A percentile compares a stretch with the other conserved stretches of the same genome.
Conservation (phyloP, 2,113 vertebrate species). For the Percina caprodes region DNA sequence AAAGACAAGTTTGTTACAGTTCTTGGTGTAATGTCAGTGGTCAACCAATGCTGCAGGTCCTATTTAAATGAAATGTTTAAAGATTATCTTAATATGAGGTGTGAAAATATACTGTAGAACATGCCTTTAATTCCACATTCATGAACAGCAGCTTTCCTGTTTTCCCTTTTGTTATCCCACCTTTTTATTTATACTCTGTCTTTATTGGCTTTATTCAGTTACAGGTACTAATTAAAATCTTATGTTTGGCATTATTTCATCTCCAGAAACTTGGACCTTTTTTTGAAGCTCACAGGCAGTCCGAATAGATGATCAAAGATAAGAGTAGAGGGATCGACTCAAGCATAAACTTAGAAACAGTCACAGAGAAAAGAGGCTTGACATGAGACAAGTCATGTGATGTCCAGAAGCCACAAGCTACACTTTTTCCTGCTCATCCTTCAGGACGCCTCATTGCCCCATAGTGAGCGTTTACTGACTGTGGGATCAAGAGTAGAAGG, state of each 20-base stretch:
- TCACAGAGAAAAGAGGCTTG: background rate
- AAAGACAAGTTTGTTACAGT: background rate
- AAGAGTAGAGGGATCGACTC: background rate
- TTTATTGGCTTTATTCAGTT: background rate
- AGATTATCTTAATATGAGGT: background rate
- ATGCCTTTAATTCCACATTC: background rate
- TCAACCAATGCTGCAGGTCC: background rate
- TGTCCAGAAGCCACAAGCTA: conserved; percentile 26
- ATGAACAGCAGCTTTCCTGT: background rate
- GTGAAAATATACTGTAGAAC: background rate
- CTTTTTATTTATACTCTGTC: background rate
- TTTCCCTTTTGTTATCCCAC: background rate
- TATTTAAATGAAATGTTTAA: background rate
- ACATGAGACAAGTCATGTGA: conserved; percentile 27
- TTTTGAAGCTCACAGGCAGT: background rate
- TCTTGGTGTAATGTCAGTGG: background rate
- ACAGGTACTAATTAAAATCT: background rate
- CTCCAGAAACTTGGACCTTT: conserved; percentile 6
- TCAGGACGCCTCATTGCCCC: conserved; percentile 3
- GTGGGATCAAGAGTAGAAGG: background rate
- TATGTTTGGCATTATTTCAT: background rate
- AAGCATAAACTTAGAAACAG: background rate
- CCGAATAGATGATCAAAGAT: conserved; percentile 13
- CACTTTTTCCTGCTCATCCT: conserved; percentile 32
- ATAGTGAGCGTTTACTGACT: background rate